Conservation (phyloP, 1,140 invertebrate species). For the Hydropsyche tenuis region DNA sequence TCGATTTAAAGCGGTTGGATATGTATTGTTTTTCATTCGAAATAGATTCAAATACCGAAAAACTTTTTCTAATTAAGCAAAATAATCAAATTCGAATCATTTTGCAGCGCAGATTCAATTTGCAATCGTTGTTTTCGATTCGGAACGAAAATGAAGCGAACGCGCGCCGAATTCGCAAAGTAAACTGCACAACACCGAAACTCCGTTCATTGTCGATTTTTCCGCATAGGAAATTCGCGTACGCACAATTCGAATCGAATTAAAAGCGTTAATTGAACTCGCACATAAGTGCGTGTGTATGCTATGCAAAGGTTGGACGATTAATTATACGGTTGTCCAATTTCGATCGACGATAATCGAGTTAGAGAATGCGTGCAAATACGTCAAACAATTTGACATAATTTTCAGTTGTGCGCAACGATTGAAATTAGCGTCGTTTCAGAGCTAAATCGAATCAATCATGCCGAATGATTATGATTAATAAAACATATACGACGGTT, state of each 20-base stretch:
- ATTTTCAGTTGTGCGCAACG: neutral
- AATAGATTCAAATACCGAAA: too few relatives aligned
- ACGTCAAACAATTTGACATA: slow-evolving; percentile 4
- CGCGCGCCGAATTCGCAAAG: neutral
- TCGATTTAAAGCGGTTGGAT: too few relatives aligned
- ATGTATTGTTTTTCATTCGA: too few relatives aligned
- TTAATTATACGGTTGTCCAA: slow-evolving; percentile 5
- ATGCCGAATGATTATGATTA: neutral
- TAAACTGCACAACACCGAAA: neutral
- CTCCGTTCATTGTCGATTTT: neutral
- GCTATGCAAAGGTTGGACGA: neutral
- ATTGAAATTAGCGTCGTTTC: neutral
- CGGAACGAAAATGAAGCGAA: too few relatives aligned
- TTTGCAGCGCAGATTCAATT: too few relatives aligned
- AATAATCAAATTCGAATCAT: too few relatives aligned
- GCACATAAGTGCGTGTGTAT: neutral
- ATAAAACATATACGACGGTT: neutral
- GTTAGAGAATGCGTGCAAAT: neutral
- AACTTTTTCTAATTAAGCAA: too few relatives aligned
- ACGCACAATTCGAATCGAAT: neutral
- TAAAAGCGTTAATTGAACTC: neutral
- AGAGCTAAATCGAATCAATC: neutral
- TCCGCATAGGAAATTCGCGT: neutral
- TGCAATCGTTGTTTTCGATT: too few relatives aligned
- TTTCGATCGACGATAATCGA: slow-evolving; percentile 3